Evolutionary conservation across 2,797 vertebrate genomes (phyloP), one percentile per base, ranked within the genome.

Genomic region (Hemibagrus guttatus): DNA sequence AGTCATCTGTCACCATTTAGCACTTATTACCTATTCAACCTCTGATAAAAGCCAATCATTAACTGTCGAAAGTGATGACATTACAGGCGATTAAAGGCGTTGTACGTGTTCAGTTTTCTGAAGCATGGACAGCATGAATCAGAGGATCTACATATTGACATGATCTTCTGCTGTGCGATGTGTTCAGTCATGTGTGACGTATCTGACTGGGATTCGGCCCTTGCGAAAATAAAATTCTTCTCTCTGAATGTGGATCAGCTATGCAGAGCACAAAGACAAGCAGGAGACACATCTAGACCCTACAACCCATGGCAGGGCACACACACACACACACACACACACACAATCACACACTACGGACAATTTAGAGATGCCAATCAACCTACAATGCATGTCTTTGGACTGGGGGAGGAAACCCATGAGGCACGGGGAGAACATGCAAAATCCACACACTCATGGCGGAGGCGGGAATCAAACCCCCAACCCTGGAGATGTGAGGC

Each of bases 101-200:
- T 78, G 17, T 31, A 56, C n/a, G 21, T 56, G 52, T 74, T 74
- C 49, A 54, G 74, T 54, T 17, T 54, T 46, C 54, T 52, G n/a
- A 68, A 81, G 17, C 28, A 14, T 69, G 16, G 49, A 80, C 63
- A 46, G 28, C 46, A 84, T 28, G 52, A 56, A 81, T 61, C 21
- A 23, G 35, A 69, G 52, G 31, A 52, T 85, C 86, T 49, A 26
- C 28, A 23, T 59, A 79, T 14, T 79, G 76, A 79, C 76, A 35
- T 23, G 5, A 59, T 19, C 54, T 79, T 76, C 49, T 59, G 31
- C 54, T 79, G 31, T 85, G 72, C 23, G 69, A 74, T 80, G 59
- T 76, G 84, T 66, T 79, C 76, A 87, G 81, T 87, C 87, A 79
- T 59, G 54, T 79, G 76, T 39, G 19, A 76, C n/a, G 74, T 76